These are phyloP conservation scores for Halictus ligatus DNA, from an alignment of 2,888 invertebrate species.

Conservation along the genomic window DNA sequence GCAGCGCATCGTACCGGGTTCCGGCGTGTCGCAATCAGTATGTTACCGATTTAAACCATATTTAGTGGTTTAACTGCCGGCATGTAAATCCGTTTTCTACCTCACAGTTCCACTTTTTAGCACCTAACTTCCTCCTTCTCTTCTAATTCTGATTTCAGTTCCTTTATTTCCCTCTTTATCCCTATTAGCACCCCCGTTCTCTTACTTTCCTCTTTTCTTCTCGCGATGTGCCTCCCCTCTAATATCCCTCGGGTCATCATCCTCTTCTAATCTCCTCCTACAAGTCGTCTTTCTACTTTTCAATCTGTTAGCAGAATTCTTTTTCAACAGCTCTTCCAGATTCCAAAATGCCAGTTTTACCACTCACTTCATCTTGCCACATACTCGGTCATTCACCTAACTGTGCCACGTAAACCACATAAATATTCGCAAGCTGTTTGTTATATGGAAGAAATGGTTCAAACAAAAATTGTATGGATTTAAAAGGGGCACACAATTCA, in stretches of 20 bases:
- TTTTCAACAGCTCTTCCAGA: background rate
- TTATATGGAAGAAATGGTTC: no score
- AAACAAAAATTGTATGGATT: no score
- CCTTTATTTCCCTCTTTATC: background rate
- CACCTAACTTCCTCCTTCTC: background rate
- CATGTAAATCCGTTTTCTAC: background rate
- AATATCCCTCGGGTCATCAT: background rate
- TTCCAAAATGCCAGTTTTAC: background rate
- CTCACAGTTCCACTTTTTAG: background rate
- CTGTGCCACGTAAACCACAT: no score
- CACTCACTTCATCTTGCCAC: background rate
- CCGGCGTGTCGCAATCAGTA: no score
- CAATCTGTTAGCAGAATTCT: conserved; percentile 2
- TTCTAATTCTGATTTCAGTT: background rate
- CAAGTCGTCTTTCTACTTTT: background rate
- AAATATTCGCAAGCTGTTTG: no score
- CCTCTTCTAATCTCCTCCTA: background rate
- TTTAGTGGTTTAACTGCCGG: no score
- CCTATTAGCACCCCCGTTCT: background rate
- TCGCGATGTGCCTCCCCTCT: background rate
- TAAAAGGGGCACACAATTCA: no score
- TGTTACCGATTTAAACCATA: no score
- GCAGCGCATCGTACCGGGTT: no score
- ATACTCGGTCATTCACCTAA: background rate
- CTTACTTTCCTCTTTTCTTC: background rate